Evolutionary conservation across 2,888 invertebrate genomes (phyloP), one percentile per base, ranked within the genome.

Genomic region (Linnaemya tessellans): DNA sequence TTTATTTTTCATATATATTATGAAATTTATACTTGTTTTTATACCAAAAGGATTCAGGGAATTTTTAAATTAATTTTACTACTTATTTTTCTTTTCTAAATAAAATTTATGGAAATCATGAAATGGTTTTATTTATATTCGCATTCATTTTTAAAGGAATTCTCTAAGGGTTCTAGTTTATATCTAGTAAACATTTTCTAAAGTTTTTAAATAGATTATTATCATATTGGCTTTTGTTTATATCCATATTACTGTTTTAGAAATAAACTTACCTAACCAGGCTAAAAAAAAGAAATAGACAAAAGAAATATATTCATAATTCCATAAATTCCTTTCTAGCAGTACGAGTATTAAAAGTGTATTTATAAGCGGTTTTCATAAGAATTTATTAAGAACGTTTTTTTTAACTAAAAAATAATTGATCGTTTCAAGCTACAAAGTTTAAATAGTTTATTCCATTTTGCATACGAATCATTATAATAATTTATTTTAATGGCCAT

Each of bases 181-280:
- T 20, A 60, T 62, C 38, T 11, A 15, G 30, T 9, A 46, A 8
- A n/a, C n/a, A 49, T n/a, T 18, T 51, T 51, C 51, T 51, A 51
- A 51, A 51, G 18, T 51, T 20, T 51, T 7, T 20, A n/a, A n/a
- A n/a, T n/a, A n/a, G n/a, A n/a, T 18, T 51, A 20, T 20, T 51
- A 20, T 51, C 10, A 11, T 54, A 13, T 22, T 54, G 0, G 9
- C 13, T 54, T 54, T 13, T 22, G 20, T 18, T 8, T 18, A 18
- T 13, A 49, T n/a, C 18, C 1, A 18, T 18, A 49, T 0, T 51
- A 1, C 20, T 51, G 9, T 51, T 20, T 9, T 8, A 9, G 20
- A 18, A 20, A 49, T 13, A 79, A 25, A 80, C 77, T 82, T 82
- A 78, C 82, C 77, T 43, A 78, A 67, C 49, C 64, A 41, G 18